Percentiles rank a stretch among this genome's conserved stretches.
These are phyloP conservation scores for Oreochromis aureus DNA, from an alignment of 2,113 vertebrate genomes.

Conservation along the genomic window DNA sequence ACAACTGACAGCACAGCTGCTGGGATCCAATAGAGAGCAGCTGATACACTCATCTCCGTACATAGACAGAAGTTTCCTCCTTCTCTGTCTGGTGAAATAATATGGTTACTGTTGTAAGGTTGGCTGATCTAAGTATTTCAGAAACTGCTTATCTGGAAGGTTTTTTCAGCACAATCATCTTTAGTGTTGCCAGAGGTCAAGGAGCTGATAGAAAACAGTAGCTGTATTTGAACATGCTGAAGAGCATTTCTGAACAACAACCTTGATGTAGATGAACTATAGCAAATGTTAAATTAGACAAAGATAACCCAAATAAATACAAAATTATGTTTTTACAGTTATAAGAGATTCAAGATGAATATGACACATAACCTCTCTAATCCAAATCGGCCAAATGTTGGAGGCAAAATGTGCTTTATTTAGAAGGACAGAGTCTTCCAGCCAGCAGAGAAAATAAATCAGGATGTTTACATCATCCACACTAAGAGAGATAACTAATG, in stretches of 20 bases:
- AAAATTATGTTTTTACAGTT: background rate
- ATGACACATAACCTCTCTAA: background rate
- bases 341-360: background rate
- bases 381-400: rapidly evolving
- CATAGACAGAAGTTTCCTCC: background rate
- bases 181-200: background rate
- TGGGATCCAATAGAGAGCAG: background rate
- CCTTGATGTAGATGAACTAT: background rate
- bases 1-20: background rate
- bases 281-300: background rate
- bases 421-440: rapidly evolving
- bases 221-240: background rate
- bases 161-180: background rate
- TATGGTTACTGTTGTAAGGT: rapidly evolving
- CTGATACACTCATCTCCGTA: background rate
- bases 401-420: rapidly evolving
- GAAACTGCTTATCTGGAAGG: background rate
- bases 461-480: background rate
- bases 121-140: rapidly evolving
- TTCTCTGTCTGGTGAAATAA: background rate
- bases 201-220: background rate
- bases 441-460: background rate
- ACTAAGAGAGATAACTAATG: background rate
- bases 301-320: background rate
- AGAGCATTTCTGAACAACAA: background rate